phyloP scores from a whole-genome alignment of 2,888 invertebrate species.

The Torymus texanus region DNA sequence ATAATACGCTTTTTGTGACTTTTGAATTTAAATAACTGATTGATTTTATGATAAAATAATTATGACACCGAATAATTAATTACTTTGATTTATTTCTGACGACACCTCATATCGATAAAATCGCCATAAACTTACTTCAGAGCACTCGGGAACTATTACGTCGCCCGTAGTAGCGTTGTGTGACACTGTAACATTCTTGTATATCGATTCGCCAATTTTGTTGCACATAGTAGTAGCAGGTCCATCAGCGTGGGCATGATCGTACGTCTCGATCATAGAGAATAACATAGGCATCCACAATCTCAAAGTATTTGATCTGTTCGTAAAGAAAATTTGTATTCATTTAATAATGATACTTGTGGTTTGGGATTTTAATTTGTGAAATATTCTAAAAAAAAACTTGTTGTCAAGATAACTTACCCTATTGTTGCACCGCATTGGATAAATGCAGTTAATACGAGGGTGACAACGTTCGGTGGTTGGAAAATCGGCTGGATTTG shows the following conservation, averaged over 20 bases:
- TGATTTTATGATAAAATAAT: too few relatives aligned
- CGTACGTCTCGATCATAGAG: conserved; percentile 79
- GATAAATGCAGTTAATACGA: conserved; percentile 81
- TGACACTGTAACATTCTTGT: conserved; percentile 24
- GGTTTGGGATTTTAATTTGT: too few relatives aligned
- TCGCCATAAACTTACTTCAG: conserved; percentile 48
- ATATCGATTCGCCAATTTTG: conserved; percentile 49
- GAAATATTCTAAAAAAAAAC: too few relatives aligned
- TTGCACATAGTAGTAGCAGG: conserved; percentile 56
- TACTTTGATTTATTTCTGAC: too few relatives aligned
- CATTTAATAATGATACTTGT: too few relatives aligned
- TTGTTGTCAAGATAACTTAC: conserved; percentile 73
- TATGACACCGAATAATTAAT: too few relatives aligned
- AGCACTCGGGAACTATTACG: conserved; percentile 34
- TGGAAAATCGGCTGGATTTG: conserved; percentile 83
- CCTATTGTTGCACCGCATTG: conserved; percentile 82
- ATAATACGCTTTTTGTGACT: too few relatives aligned
- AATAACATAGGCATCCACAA: conserved; percentile 93
- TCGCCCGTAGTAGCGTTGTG: conserved; percentile 23
- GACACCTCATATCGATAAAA: too few relatives aligned
- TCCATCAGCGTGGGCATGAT: conserved; percentile 64
- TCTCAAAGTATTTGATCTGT: conserved; percentile 87
- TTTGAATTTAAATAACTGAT: too few relatives aligned
- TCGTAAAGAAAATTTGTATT: conserved; percentile 39
- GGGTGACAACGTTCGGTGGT: conserved; percentile 80